phyloP scores from a whole-genome alignment of 1,140 invertebrate species.

The Drosophila watanabei region DNA sequence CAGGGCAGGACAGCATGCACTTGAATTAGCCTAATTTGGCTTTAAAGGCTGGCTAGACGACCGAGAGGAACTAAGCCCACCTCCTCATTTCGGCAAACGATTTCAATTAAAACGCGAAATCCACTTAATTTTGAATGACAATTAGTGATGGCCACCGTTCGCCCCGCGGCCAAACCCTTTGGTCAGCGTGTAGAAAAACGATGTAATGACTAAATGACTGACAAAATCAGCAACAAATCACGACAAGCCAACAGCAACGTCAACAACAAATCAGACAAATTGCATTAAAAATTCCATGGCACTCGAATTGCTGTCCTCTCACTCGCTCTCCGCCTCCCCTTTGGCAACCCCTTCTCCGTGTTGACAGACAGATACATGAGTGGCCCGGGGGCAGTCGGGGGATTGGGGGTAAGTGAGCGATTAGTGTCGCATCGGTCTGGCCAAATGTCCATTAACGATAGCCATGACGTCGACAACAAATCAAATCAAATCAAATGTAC shows the following conservation, averaged over 20 bases:
- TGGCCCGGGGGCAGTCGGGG: not conserved
- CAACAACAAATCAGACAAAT: slow-evolving; percentile 84
- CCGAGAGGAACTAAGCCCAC: not conserved
- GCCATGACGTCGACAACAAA: slow-evolving; percentile 73
- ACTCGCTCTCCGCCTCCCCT: not conserved
- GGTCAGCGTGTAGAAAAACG: slow-evolving; percentile 43
- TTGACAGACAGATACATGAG: slow-evolving; percentile 70
- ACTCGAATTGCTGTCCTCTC: slow-evolving; percentile 54
- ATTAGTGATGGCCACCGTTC: slow-evolving; percentile 68
- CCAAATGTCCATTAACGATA: slow-evolving; percentile 76
- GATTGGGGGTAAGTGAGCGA: slow-evolving; percentile 69
- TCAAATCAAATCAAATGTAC: slow-evolving; percentile 84
- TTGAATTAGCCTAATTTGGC: slow-evolving; percentile 52
- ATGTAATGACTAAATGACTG: slow-evolving; percentile 80
- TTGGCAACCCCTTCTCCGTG: slow-evolving; percentile 26
- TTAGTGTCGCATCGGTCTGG: slow-evolving; percentile 74
- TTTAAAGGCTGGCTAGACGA: slow-evolving; percentile 51
- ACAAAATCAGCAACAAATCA: slow-evolving; percentile 85
- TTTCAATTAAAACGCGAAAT: slow-evolving; percentile 81
- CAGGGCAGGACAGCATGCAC: not conserved
- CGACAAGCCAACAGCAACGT: slow-evolving; percentile 75
- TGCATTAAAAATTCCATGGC: slow-evolving; percentile 84
- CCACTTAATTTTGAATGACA: slow-evolving; percentile 83
- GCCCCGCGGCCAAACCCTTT: slow-evolving; percentile 23
- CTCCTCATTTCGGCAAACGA: slow-evolving; percentile 35